Base-by-base conservation (phyloP, 2,888 invertebrate species). In the Ormyrus nitidulus region DNA sequence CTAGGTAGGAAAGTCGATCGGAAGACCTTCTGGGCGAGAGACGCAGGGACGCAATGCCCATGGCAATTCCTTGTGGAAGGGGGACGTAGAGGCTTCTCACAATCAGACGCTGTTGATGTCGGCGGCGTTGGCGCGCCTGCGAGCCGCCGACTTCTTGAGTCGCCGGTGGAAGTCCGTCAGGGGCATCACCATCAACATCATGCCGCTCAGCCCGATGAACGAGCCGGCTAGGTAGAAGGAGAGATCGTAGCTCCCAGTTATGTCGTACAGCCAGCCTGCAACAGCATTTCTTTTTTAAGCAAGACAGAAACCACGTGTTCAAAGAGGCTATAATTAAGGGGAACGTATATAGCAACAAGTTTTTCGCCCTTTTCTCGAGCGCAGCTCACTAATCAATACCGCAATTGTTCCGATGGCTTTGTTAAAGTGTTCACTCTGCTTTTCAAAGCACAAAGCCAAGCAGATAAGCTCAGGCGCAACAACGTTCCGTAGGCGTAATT, bases 141-240 rank as follows among this genome's bases (percentile, higher is more conserved):
- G 58, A 34, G 51, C 56, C 11, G 72, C 58, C 58, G 84, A 76
- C 61, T 85, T 83, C 68, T 80, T 85, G 78, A 83, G 86, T 78
- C 85, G 86, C 44, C 88, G 85, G 68, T 86, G 88, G 66, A 88
- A 84, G 81, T 88, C 88, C 79, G 88, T 84, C 13, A 90, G 83
- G 34, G 92, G 92, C 85, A 91, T 88, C 46, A 92, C 88, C 83
- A 92, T 84, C 83, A 96, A 90, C 66, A 96, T 92, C 1, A 94
- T 85, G 0, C 96, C 96, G 1, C 96, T 96, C 10, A 95, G 74
- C 0, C 93, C 94, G 84, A 97, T 96, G 91, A 96, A 96, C 46
- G 95, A 91, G 0, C 97, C 97, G 1, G 96, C 95, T 74, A 96
- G 88, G 91, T 95, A 96, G 92, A 97, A 97, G 0, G 96, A 95